Conservation (phyloP, 2,797 vertebrate genomes). For the Orestias chungarensis region DNA sequence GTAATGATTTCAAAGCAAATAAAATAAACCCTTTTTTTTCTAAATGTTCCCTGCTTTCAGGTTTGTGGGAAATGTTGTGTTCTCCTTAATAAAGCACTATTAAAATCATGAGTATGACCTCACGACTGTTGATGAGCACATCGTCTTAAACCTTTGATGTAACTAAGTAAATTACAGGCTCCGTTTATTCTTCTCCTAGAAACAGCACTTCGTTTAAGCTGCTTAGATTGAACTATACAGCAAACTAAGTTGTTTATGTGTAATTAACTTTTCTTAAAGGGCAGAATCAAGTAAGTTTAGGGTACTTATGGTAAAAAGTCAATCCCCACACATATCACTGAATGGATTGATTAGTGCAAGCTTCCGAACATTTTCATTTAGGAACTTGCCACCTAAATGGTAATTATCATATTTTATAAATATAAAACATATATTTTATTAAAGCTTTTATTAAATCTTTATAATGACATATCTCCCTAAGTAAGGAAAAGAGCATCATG, state of each 20-base stretch:
- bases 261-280: neutral
- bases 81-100: neutral
- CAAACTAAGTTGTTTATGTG: neutral
- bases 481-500: neutral
- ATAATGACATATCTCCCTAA: neutral
- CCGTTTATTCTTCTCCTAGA: neutral
- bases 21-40: neutral
- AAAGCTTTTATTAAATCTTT: too few species aligned
- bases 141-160: neutral
- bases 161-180: neutral
- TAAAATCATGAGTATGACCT: neutral
- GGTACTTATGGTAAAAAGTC: neutral
- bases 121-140: neutral
- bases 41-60: neutral
- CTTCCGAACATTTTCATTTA: neutral
- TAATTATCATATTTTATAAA: neutral
- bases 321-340: neutral
- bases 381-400: neutral
- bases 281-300: neutral
- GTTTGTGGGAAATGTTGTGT: slow-evolving; percentile 1
- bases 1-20: neutral
- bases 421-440: too few species aligned
- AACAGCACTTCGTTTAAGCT: neutral
- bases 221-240: too few species aligned
- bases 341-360: neutral